A percentile compares a stretch with the other conserved stretches of the same genome.
Conservation (phyloP, 2,888 invertebrate genomes). For the Acheta domesticus region DNA sequence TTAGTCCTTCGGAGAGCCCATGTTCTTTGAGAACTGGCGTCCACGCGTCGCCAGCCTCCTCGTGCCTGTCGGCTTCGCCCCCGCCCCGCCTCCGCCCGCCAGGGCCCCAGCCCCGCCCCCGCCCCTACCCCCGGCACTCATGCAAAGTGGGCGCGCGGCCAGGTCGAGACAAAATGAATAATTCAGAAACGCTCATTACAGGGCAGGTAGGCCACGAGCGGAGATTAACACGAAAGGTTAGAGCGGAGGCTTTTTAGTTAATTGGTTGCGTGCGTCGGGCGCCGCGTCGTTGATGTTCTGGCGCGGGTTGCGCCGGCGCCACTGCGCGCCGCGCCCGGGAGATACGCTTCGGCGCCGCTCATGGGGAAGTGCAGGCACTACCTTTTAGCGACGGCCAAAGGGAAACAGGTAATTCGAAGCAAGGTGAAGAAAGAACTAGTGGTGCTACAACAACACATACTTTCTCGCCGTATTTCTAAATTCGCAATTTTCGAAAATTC, state of each 20-base stretch:
- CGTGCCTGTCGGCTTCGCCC: too few relatives aligned
- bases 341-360: neutral
- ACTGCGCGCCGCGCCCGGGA: neutral
- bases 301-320: neutral
- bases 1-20: too few relatives aligned
- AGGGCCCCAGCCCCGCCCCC: neutral
- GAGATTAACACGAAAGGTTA: constrained; percentile 18
- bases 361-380: too few relatives aligned
- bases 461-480: too few relatives aligned
- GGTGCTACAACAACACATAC: too few relatives aligned
- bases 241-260: constrained; percentile 18
- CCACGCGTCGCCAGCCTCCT: too few relatives aligned
- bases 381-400: too few relatives aligned
- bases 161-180: constrained; percentile 1
- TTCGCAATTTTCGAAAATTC: too few relatives aligned
- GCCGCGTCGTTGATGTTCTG: neutral
- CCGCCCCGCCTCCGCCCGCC: neutral
- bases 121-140: neutral
- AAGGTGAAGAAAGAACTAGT: too few relatives aligned
- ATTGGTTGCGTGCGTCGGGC: neutral
- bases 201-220: constrained; percentile 18
- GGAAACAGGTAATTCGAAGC: too few relatives aligned
- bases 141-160: neutral
- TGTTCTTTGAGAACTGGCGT: too few relatives aligned
- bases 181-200: constrained; percentile 18